Percentiles rank a stretch among this genome's conserved stretches.
Evolutionary conservation across 2,797 vertebrate genomes (phyloP).

Genomic region (Melanotaenia nigrans): DNA sequence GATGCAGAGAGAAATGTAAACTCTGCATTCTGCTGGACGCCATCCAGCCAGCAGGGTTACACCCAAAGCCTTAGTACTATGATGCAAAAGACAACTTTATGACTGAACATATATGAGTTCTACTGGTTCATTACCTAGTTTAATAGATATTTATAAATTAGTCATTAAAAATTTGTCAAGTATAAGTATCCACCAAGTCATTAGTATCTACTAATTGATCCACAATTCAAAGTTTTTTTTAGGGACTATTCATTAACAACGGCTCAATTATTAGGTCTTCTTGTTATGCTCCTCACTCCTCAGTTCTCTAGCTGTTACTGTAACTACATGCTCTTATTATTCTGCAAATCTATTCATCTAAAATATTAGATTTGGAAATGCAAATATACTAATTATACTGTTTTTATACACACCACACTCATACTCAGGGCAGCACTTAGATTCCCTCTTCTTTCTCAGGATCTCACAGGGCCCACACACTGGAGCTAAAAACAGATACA

Average conservation of each 20-base stretch:
- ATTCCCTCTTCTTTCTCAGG: constrained; percentile 80
- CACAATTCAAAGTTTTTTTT: neutral
- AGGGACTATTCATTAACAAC: neutral
- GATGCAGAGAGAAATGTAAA: too few relatives aligned
- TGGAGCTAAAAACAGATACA: constrained; percentile 78
- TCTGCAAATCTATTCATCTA: neutral
- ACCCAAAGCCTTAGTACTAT: neutral
- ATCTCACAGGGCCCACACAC: constrained; percentile 90
- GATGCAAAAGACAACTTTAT: neutral
- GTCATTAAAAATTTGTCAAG: neutral
- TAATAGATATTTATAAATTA: neutral
- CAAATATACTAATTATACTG: neutral
- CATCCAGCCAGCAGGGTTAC: neutral
- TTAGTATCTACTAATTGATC: neutral
- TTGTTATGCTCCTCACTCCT: neutral
- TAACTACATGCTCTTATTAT: neutral
- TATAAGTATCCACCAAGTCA: neutral
- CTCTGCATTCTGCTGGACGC: neutral
- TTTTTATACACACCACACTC: constrained; percentile 89
- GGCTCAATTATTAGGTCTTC: neutral
- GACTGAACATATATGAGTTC: neutral
- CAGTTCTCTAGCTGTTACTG: neutral
- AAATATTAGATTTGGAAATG: constrained; percentile 9
- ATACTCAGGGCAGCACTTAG: constrained; percentile 90
- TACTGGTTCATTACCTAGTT: neutral